Evolutionary conservation across 23 tunicate species (phyloP).

Genomic region (Oikopleura vanhoeffeni): DNA sequence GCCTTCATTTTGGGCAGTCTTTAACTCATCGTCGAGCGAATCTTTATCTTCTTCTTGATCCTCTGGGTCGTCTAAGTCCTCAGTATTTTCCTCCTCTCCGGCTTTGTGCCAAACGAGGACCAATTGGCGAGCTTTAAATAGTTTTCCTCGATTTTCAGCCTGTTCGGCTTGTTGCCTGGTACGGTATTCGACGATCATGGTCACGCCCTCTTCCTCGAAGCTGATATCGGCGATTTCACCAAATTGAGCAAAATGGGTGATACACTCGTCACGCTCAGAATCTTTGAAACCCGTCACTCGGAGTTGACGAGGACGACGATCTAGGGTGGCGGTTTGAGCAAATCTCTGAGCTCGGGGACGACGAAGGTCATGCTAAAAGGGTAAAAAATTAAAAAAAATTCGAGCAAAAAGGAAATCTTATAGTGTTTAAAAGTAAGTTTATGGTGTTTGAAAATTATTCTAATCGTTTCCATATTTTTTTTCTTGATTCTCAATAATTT

Average conservation of each 20-base stretch:
- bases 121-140: not conserved
- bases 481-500: too few relatives aligned
- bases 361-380: slow-evolving; percentile 36
- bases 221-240: slow-evolving; percentile 49
- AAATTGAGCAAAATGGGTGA: slow-evolving; percentile 58
- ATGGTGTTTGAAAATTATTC: too few relatives aligned
- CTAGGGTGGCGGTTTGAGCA: slow-evolving; percentile 44
- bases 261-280: slow-evolving; percentile 54
- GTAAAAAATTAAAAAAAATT: too few relatives aligned
- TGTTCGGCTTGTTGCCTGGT: slow-evolving; percentile 52
- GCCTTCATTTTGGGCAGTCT: not conserved
- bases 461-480: too few relatives aligned
- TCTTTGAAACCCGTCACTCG: slow-evolving; percentile 59
- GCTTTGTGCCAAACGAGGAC: slow-evolving; percentile 6
- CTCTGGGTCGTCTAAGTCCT: not conserved
- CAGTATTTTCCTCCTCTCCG: not conserved
- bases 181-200: slow-evolving; percentile 46
- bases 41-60: not conserved
- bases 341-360: slow-evolving; percentile 25
- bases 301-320: slow-evolving; percentile 66
- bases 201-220: slow-evolving; percentile 47
- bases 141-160: slow-evolving; percentile 17
- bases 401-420: too few relatives aligned
- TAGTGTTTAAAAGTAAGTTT: too few relatives aligned
- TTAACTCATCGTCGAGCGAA: not conserved